phyloP scores from a whole-genome alignment of 2,888 invertebrate genomes.

The Junonia oenone region DNA sequence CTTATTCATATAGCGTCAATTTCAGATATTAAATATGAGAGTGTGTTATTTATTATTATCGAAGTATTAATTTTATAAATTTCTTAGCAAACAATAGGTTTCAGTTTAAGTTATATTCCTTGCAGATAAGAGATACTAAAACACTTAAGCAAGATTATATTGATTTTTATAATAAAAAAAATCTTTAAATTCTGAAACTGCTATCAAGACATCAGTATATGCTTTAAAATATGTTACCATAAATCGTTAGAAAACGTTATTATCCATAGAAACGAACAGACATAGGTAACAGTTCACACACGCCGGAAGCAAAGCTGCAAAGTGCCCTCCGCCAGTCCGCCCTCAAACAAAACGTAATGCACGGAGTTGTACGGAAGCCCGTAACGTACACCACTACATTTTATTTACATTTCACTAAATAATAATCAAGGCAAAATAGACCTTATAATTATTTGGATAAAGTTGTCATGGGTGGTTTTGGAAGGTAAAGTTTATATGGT shows the following conservation, averaged over 20 bases:
- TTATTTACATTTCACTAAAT: background rate
- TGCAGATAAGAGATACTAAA: too few relatives aligned
- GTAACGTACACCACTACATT: slow-evolving; percentile 18
- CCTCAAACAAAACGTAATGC: slow-evolving; percentile 33
- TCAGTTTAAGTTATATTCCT: too few relatives aligned
- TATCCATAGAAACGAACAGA: slow-evolving; percentile 48
- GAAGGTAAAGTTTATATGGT: background rate
- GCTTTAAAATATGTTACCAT: background rate
- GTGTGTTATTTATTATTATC: too few relatives aligned
- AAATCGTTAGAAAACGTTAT: slow-evolving; percentile 40
- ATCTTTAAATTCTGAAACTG: too few relatives aligned
- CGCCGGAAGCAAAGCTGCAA: slow-evolving; percentile 69
- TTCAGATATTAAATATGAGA: too few relatives aligned
- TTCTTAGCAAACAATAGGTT: too few relatives aligned
- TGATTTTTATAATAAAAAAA: too few relatives aligned
- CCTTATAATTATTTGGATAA: slow-evolving; percentile 21
- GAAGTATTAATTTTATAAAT: too few relatives aligned
- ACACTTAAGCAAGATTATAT: too few relatives aligned
- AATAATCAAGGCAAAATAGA: slow-evolving; percentile 18
- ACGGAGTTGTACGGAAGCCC: slow-evolving; percentile 30
- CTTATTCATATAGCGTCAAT: too few relatives aligned
- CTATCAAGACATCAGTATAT: too few relatives aligned
- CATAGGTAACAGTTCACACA: slow-evolving; percentile 66
- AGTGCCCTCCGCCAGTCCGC: slow-evolving; percentile 45
- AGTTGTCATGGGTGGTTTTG: background rate